Evolutionary conservation across 2,113 vertebrate species (phyloP), one percentile per base, ranked within the genome.

Genomic region (Petroica traversi): DNA sequence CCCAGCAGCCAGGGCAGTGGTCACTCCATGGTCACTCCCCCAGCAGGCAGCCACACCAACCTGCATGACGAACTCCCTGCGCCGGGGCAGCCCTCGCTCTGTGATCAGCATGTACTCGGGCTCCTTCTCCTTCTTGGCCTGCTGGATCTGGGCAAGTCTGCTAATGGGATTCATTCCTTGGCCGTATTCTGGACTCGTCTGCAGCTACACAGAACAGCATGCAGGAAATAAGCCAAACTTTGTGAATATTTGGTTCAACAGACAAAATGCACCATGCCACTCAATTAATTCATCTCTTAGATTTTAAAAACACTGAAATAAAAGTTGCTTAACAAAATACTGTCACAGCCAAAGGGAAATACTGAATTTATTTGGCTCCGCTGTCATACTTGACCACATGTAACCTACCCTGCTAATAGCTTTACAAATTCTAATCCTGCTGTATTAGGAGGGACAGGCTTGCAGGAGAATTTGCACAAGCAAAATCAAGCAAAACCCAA

Each of bases 101-200:
- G 99, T 99, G 91, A 99, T 98, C 26, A 99, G 98, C 95, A 97
- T 95, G 96, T 99, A 99, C 93, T 99, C 99, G 0, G 99, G 99
- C 61, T 99, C 99, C 96, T 99, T 99, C 94, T 99, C 99, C 97
- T 99, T 99, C 89, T 99, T 99, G 41, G 99, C 99, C 97, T 99
- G 99, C 96, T 99, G 99, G 95, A 99, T 99, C 97, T 99, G 99
- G 94, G 99, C 99, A 91, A 99, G 97, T 91, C 99, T 98, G 98
- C 99, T 99, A 80, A 99, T 99, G 40, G 99, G 99, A 94, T 99
- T 99, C 99, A 99, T 99, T 63, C 99, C 99, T 95, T 99, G 99
- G 54, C 99, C 99, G 9, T 99, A 99, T 45, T 99, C 99, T 28
- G 99, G 99, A 97, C 99, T 99, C 61, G 99, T 99, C 71, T 99